A percentile compares a stretch with the other conserved stretches of the same genome.
Evolutionary conservation across 1,140 invertebrate species (phyloP).

Genomic region (Diorhabda carinulata): DNA sequence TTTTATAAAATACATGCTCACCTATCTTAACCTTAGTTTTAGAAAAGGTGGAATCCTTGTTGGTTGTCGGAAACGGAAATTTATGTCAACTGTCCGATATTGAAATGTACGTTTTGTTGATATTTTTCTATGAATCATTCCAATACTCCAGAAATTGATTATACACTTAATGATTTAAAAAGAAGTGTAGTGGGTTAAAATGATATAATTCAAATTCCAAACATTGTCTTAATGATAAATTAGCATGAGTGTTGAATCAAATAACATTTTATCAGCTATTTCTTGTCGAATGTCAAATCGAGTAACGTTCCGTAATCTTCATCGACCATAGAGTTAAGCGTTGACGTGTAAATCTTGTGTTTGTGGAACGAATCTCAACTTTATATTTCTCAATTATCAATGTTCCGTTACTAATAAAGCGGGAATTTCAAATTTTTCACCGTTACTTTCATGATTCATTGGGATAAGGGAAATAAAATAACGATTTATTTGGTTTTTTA

Average conservation of each 20-base stretch:
- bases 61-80: constrained; percentile 13
- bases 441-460: not conserved
- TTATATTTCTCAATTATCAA: not conserved
- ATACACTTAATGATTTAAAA: too few species aligned
- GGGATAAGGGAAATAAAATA: constrained; percentile 9
- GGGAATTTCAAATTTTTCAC: not conserved
- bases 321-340: not conserved
- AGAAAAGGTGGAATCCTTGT: constrained; percentile 6
- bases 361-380: not conserved
- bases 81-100: not conserved
- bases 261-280: too few species aligned
- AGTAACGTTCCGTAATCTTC: too few species aligned
- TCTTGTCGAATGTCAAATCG: too few species aligned
- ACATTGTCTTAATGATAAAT: too few species aligned
- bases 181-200: too few species aligned
- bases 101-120: too few species aligned
- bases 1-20: constrained; percentile 4
- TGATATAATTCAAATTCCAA: too few species aligned
- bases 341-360: not conserved
- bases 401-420: not conserved
- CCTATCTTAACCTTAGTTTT: constrained; percentile 16
- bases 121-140: too few species aligned
- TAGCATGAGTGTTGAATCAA: too few species aligned
- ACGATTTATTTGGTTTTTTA: constrained; percentile 16
- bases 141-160: too few species aligned